Conservation (phyloP, 1,140 invertebrate species). For the Saccostrea glomerata region DNA sequence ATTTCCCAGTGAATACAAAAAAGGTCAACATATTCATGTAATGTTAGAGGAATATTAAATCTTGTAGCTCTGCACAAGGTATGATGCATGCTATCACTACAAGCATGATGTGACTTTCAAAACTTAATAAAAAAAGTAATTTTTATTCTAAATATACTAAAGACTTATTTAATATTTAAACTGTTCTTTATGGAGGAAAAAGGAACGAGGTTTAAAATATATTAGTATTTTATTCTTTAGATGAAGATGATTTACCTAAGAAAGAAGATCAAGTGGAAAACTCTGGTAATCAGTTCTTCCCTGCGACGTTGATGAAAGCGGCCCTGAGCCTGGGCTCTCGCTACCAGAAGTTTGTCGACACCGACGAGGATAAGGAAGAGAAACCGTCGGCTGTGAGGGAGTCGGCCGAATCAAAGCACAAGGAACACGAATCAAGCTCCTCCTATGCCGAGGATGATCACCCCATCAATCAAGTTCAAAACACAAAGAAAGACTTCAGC, state of each 20-base stretch:
- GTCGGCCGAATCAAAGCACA: background rate
- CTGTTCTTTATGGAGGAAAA: background rate
- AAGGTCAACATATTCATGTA: background rate
- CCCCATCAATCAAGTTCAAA: conserved; percentile 53
- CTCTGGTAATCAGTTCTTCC: conserved; percentile 62
- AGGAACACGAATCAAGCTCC: conserved; percentile 68
- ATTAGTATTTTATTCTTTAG: background rate
- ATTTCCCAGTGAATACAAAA: background rate
- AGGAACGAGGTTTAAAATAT: background rate
- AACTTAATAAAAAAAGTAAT: background rate
- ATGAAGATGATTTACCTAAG: background rate
- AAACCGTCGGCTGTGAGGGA: conserved; percentile 62
- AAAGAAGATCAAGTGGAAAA: conserved; percentile 21
- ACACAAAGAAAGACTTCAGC: conserved; percentile 69
- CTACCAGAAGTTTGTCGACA: conserved; percentile 75
- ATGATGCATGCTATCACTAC: conserved; percentile 14
- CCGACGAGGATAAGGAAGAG: conserved; percentile 52
- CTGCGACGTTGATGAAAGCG: conserved; percentile 65
- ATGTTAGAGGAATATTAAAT: conserved; percentile 4
- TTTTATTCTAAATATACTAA: background rate
- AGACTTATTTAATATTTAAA: background rate
- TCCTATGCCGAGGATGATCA: conserved; percentile 74
- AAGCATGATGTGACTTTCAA: background rate
- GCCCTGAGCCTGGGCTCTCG: conserved; percentile 66
- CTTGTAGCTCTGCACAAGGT: conserved; percentile 18